Conservation (phyloP, 2,113 vertebrate species). For the Phocoena sinus region DNA sequence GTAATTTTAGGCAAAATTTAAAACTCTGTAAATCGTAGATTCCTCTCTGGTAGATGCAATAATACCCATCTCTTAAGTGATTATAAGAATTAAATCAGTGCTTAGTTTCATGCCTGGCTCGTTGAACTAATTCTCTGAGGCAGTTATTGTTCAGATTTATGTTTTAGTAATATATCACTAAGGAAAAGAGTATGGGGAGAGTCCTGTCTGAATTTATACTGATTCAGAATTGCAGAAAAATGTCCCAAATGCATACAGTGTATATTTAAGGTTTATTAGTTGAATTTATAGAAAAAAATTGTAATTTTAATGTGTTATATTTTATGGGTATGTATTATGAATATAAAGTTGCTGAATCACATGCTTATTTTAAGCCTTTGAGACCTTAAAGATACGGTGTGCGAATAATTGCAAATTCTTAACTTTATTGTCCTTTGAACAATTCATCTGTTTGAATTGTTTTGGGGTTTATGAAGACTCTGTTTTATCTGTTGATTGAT, state of each 20-base stretch:
- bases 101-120: background rate
- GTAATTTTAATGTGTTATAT: background rate
- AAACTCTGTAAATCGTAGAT: background rate
- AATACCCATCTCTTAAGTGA: background rate
- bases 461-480: background rate
- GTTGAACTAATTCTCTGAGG: background rate
- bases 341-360: background rate
- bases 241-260: background rate
- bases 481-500: background rate
- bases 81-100: background rate
- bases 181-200: background rate
- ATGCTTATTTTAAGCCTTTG: background rate
- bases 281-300: background rate
- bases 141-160: slow-evolving; percentile 1
- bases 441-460: background rate
- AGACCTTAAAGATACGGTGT: background rate
- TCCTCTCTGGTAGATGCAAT: background rate
- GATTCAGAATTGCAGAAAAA: background rate
- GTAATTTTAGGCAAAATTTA: background rate
- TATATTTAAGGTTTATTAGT: background rate
- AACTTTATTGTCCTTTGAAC: slow-evolving; percentile 32
- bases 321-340: background rate
- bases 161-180: background rate
- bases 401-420: background rate
- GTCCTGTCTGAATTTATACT: background rate